These are phyloP conservation scores for Graphium colonna DNA, from an alignment of 2,888 invertebrate genomes.

Conservation along the genomic window DNA sequence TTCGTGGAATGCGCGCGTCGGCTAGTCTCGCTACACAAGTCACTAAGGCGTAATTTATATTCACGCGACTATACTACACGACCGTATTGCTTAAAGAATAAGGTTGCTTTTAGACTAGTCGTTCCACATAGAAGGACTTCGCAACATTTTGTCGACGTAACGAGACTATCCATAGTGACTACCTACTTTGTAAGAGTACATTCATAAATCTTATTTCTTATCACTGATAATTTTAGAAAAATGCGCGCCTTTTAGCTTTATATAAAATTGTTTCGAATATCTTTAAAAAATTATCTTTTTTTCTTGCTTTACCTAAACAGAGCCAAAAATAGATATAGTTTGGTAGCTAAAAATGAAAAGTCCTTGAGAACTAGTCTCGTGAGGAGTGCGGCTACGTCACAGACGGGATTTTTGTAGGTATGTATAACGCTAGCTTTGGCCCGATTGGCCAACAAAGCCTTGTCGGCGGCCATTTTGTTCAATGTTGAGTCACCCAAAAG, in stretches of 20 bases:
- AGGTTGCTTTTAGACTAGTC: constrained; percentile 41
- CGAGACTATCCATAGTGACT: constrained; percentile 72
- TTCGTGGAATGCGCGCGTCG: constrained; percentile 78
- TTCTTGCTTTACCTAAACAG: constrained; percentile 21
- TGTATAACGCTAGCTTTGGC: constrained; percentile 55
- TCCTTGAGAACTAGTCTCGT: constrained; percentile 78
- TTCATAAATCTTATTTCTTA: constrained; percentile 67
- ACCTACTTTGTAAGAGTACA: constrained; percentile 76
- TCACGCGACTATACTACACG: constrained; percentile 23
- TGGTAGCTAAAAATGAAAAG: constrained; percentile 67
- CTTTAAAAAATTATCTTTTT: neutral
- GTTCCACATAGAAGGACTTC: constrained; percentile 27
- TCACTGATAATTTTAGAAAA: constrained; percentile 8
- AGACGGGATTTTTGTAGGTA: constrained; percentile 64
- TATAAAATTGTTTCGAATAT: neutral
- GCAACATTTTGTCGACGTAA: constrained; percentile 39
- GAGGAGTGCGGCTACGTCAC: constrained; percentile 74
- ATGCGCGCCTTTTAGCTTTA: neutral
- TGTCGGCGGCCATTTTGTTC: constrained; percentile 83
- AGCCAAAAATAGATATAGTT: constrained; percentile 47
- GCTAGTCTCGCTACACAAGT: constrained; percentile 64
- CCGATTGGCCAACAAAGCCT: constrained; percentile 75
- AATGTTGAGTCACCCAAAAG: constrained; percentile 82
- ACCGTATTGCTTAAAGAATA: constrained; percentile 35
- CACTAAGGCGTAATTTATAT: constrained; percentile 46